phyloP scores from a whole-genome alignment of 2,113 vertebrate genomes.

The Ranitomeya imitator region DNA sequence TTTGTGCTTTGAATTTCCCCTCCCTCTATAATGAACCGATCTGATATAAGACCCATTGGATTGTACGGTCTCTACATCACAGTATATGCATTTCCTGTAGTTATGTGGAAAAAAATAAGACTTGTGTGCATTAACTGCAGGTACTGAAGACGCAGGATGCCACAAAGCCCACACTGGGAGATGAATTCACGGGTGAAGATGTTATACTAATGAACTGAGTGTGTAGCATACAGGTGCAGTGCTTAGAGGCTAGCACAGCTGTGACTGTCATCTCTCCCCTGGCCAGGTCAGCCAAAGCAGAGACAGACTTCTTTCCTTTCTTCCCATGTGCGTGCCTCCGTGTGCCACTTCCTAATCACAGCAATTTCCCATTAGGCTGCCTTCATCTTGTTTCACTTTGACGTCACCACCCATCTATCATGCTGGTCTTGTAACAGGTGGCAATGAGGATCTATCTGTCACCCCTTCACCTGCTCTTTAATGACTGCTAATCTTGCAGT shows the following conservation, averaged over 20 bases:
- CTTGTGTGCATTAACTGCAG: background rate
- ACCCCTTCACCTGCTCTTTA: constrained; percentile 43
- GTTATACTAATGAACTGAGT: background rate
- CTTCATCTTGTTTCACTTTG: background rate
- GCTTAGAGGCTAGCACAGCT: background rate
- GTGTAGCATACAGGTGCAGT: background rate
- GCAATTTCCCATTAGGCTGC: constrained; percentile 15
- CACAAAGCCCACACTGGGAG: background rate
- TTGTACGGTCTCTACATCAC: background rate
- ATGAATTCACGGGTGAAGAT: background rate
- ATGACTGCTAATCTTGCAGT: constrained; percentile 39
- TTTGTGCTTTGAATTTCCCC: background rate
- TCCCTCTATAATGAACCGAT: background rate
- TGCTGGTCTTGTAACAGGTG: constrained; percentile 32
- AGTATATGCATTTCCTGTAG: background rate
- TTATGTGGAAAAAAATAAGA: background rate
- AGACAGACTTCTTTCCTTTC: constrained; percentile 2
- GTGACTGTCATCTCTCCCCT: constrained; percentile 13
- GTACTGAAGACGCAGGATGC: background rate
- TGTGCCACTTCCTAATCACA: constrained; percentile 1
- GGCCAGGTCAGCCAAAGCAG: background rate
- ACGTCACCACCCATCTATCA: constrained; percentile 32
- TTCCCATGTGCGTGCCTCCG: background rate
- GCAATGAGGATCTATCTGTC: constrained; percentile 29
- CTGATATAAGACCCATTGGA: no score